Evolutionary conservation across 1,140 invertebrate species (phyloP), one percentile per base, ranked within the genome.

Genomic region (Ephestia elutella): DNA sequence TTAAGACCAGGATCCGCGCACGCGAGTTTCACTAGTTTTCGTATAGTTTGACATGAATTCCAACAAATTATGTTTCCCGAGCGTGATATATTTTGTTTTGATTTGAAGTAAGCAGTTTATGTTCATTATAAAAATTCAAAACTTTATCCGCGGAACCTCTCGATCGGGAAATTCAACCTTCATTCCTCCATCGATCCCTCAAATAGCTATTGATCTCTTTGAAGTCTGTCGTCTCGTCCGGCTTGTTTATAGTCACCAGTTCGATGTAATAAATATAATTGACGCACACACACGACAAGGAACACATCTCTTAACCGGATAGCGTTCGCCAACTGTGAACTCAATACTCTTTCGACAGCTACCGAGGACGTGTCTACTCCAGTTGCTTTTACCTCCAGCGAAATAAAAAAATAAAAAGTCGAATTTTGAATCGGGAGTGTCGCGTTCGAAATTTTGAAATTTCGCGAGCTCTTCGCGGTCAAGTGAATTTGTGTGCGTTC

Each of bases 241-340:
- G 73, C 67, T 72, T 83, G 78, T 82, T 86, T 82, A 86, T 82
- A 84, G 77, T 75, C 70, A 71, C 75, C 70, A 74, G 68, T 74
- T 76, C 77, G 78, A 79, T 80, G 80, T 84, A 85, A 87, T 86
- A 87, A 85, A 87, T 86, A 87, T 87, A 87, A 86, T 86, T 79
- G 75, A 85, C 75, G 76, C 80, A 73, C 80, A 76, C 73, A 76
- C 70, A 70, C 74, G 80, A 79, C 78, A 78, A 75, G 71, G 69
- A 72, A 72, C 71, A 71, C 71, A 79, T 73, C 75, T 73, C 72
- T 74, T 71, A 69, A 72, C 71, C 65, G 67, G 70, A 70, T 65
- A 64, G 62, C 75, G 73, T 73, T 77, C 68, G 78, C 80, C 75
- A 78, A 82, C 72, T 80, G 71, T 71, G 73, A 78, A 75, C 75